Percentiles rank a stretch among this genome's conserved stretches.
These are phyloP conservation scores for Xyrichtys novacula DNA, from an alignment of 2,797 vertebrate genomes.

Conservation along the genomic window DNA sequence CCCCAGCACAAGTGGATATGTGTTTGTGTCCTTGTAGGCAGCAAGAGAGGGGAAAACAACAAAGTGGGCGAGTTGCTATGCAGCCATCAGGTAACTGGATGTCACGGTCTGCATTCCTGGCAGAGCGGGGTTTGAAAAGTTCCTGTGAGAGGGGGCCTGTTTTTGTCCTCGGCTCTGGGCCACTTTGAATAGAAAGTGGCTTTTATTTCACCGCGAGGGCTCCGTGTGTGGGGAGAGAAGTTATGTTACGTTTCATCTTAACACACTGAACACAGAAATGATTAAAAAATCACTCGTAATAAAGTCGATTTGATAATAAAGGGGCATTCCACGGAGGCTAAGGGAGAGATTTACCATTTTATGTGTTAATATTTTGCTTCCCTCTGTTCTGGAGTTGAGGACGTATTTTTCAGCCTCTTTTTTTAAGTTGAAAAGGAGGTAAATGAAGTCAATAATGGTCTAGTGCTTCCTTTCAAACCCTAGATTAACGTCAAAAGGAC, in stretches of 20 bases:
- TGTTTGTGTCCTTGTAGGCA: slow-evolving; percentile 54
- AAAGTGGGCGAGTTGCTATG: slow-evolving; percentile 63
- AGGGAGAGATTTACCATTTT: too few relatives aligned
- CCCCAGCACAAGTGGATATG: slow-evolving; percentile 44
- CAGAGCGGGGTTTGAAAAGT: slow-evolving; percentile 53
- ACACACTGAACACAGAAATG: neutral
- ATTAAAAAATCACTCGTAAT: neutral
- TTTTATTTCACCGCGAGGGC: slow-evolving; percentile 56
- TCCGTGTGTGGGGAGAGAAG: neutral
- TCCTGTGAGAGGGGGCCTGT: slow-evolving; percentile 30
- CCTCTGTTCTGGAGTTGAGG: too few relatives aligned
- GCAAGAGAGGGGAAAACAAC: slow-evolving; percentile 52
- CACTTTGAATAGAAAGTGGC: slow-evolving; percentile 48
- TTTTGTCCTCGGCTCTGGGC: slow-evolving; percentile 45
- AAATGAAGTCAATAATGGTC: neutral
- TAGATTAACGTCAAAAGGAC: neutral
- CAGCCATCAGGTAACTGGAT: slow-evolving; percentile 72
- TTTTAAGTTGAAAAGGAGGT: neutral
- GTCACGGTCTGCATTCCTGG: slow-evolving; percentile 71
- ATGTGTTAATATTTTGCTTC: too few relatives aligned
- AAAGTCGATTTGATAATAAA: too few relatives aligned
- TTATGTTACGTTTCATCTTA: slow-evolving; percentile 13
- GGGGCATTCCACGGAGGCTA: too few relatives aligned
- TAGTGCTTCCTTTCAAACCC: neutral
- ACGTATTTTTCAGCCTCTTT: neutral